Percentiles rank a stretch among this genome's conserved stretches.
phyloP scores from a whole-genome alignment of 2,888 invertebrate species.

The Andrena dorsata region DNA sequence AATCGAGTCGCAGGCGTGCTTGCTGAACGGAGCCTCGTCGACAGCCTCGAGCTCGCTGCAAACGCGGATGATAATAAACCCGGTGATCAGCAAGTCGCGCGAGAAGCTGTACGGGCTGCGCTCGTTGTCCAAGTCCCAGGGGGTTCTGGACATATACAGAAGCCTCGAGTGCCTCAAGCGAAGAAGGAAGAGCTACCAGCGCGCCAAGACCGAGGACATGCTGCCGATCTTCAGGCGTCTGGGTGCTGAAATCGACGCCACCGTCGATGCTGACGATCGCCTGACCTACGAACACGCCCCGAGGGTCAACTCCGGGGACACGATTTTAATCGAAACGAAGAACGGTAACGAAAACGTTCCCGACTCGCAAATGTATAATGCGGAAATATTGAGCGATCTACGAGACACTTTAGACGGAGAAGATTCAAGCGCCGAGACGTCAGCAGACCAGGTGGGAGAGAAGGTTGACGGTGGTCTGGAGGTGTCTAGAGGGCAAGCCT shows the following conservation, averaged over 20 bases:
- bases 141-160: slow-evolving; percentile 85
- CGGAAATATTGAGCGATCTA: background rate
- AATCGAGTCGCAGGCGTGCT: slow-evolving; percentile 84
- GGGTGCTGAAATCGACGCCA: slow-evolving; percentile 71
- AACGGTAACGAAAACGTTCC: background rate
- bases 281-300: slow-evolving; percentile 2
- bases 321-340: background rate
- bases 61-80: slow-evolving; percentile 73
- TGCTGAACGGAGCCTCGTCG: slow-evolving; percentile 74
- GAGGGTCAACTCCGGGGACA: background rate
- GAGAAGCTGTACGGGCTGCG: slow-evolving; percentile 86
- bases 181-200: slow-evolving; percentile 77
- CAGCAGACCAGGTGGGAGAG: background rate
- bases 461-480: background rate
- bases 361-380: too few species aligned
- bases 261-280: slow-evolving; percentile 33
- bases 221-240: slow-evolving; percentile 78
- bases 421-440: background rate
- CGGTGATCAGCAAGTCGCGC: slow-evolving; percentile 83
- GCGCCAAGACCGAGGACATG: slow-evolving; percentile 79
- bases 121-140: slow-evolving; percentile 85
- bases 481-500: slow-evolving; percentile 65
- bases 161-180: slow-evolving; percentile 81
- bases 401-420: background rate
- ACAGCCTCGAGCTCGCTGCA: slow-evolving; percentile 37